Evolutionary conservation across 2,797 vertebrate genomes (phyloP).

Genomic region (Tadarida brasiliensis): DNA sequence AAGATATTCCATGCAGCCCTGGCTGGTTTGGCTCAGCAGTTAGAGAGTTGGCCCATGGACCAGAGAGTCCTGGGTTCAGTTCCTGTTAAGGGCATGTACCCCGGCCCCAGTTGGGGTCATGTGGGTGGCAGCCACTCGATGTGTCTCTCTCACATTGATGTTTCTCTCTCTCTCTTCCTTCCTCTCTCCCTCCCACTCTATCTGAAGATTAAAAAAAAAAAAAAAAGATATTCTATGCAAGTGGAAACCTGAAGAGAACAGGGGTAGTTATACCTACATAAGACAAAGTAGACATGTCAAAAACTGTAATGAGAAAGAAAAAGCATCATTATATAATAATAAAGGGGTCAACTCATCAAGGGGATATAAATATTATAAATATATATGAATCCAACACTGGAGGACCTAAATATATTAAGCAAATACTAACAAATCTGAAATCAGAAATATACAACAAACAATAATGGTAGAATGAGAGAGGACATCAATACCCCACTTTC

Average conservation of each 20-base stretch:
- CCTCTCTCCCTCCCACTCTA: no score
- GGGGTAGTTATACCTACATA: neutral
- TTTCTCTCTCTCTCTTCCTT: no score
- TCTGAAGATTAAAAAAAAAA: no score
- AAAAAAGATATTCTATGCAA: neutral
- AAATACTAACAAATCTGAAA: neutral
- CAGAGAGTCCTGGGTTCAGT: no score
- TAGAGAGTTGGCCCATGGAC: no score
- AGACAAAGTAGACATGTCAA: neutral
- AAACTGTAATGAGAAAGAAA: neutral
- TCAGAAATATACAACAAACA: neutral
- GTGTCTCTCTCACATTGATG: no score
- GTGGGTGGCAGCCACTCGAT: no score
- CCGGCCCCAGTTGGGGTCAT: no score
- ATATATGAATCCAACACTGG: neutral
- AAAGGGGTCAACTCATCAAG: neutral
- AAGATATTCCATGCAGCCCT: no score
- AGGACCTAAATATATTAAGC: neutral
- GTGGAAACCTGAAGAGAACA: neutral
- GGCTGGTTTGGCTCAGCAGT: no score
- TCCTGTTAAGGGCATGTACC: no score
- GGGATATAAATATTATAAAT: neutral
- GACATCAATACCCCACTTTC: neutral
- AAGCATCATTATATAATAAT: neutral
- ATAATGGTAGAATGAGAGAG: neutral